Evolutionary conservation across 2,888 invertebrate species (phyloP).

Genomic region (Cerastis rubricosa): DNA sequence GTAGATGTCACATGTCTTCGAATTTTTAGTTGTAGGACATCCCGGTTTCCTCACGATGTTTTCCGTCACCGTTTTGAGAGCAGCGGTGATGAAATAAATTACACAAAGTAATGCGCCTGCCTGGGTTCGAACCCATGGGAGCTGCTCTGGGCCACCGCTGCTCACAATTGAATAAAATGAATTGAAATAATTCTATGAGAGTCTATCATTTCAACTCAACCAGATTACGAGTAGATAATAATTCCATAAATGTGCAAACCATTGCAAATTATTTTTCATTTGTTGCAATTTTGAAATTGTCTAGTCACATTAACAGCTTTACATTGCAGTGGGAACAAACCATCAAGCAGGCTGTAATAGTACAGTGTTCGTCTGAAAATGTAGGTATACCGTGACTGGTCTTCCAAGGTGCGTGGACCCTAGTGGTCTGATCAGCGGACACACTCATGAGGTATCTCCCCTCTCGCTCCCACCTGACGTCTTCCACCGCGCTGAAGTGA

Average conservation of each 20-base stretch:
- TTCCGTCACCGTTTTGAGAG: too few species aligned
- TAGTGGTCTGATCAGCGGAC: conserved; percentile 96
- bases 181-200: background rate
- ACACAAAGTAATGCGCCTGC: too few species aligned
- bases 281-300: too few species aligned
- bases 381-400: background rate
- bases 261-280: too few species aligned
- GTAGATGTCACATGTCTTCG: too few species aligned
- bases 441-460: conserved; percentile 95
- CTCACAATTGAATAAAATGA: too few species aligned
- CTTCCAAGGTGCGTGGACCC: conserved; percentile 97
- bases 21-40: too few species aligned
- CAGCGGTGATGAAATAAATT: too few species aligned
- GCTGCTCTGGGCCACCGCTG: too few species aligned
- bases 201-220: background rate
- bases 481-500: conserved; percentile 96
- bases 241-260: too few species aligned
- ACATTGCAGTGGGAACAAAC: background rate
- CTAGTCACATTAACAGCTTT: background rate
- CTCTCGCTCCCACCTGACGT: conserved; percentile 95
- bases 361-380: background rate
- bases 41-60: too few species aligned
- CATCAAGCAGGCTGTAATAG: background rate
- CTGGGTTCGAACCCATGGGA: too few species aligned
- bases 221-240: background rate